These are phyloP conservation scores for Gallinago jamesoni DNA, from an alignment of 2,113 vertebrate genomes.

Conservation along the genomic window DNA sequence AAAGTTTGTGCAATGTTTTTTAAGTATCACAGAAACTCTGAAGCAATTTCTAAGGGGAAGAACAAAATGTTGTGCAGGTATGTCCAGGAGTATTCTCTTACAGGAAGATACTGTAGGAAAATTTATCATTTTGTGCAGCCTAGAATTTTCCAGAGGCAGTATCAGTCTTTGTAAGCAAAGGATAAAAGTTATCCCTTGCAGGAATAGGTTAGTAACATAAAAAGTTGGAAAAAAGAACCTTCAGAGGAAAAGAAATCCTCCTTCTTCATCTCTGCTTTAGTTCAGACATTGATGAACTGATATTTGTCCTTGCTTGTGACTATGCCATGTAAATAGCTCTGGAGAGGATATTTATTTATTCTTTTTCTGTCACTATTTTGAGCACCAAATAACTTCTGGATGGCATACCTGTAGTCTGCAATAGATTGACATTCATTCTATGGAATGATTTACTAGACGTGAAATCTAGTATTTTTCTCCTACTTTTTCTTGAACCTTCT, in stretches of 20 bases:
- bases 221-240: neutral
- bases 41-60: neutral
- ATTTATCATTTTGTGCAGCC: neutral
- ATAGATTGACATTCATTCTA: neutral
- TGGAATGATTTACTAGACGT: neutral
- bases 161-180: neutral
- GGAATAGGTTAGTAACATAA: neutral
- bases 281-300: neutral
- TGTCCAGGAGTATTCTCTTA: neutral
- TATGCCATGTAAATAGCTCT: neutral
- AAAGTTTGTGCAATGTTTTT: neutral
- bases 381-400: neutral
- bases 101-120: neutral
- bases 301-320: neutral
- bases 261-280: neutral
- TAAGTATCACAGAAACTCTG: neutral
- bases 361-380: neutral
- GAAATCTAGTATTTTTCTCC: neutral
- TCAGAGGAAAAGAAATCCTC: neutral
- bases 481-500: neutral
- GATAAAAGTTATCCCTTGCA: neutral
- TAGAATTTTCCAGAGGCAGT: neutral
- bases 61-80: neutral
- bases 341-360: neutral
- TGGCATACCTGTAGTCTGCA: neutral